Conservation (phyloP, 2,113 vertebrate genomes). For the Saccopteryx leptura region DNA sequence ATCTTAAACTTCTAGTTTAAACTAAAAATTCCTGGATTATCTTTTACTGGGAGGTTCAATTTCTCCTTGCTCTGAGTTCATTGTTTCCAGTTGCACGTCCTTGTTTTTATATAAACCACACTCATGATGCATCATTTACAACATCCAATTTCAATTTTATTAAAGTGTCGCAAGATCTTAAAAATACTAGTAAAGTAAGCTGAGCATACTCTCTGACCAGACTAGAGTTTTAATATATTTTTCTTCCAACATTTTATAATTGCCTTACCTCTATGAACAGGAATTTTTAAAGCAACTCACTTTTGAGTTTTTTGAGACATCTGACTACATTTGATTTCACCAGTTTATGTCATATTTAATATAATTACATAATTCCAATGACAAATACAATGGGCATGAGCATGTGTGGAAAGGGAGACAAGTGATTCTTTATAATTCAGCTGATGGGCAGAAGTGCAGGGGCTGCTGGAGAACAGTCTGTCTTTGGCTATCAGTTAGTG, state of each 20-base stretch:
- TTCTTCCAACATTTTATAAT: slow-evolving; percentile 2
- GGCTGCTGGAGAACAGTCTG: background rate
- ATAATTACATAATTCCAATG: background rate
- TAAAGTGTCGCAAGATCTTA: slow-evolving; percentile 54
- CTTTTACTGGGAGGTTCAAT: background rate
- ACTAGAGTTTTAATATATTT: slow-evolving; percentile 46
- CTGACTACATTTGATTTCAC: background rate
- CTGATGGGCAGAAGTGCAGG: background rate
- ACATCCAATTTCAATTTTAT: slow-evolving; percentile 62
- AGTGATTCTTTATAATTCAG: background rate
- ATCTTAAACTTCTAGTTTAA: slow-evolving; percentile 14
- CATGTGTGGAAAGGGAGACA: background rate
- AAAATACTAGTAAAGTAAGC: slow-evolving; percentile 36
- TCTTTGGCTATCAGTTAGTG: background rate
- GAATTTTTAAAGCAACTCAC: slow-evolving; percentile 29
- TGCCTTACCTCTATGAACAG: background rate
- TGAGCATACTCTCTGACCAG: slow-evolving; percentile 19
- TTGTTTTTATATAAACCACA: slow-evolving; percentile 41
- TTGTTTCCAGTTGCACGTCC: slow-evolving; percentile 38
- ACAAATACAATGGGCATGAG: background rate
- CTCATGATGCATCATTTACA: slow-evolving; percentile 38
- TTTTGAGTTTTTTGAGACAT: slow-evolving; percentile 26
- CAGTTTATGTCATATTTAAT: background rate
- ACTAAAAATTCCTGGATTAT: background rate
- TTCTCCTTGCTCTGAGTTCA: slow-evolving; percentile 47